Evolutionary conservation across 37 sponge, comb jelly and placozoan genomes (phyloP).

Genomic region (Theonella swinhoei): DNA sequence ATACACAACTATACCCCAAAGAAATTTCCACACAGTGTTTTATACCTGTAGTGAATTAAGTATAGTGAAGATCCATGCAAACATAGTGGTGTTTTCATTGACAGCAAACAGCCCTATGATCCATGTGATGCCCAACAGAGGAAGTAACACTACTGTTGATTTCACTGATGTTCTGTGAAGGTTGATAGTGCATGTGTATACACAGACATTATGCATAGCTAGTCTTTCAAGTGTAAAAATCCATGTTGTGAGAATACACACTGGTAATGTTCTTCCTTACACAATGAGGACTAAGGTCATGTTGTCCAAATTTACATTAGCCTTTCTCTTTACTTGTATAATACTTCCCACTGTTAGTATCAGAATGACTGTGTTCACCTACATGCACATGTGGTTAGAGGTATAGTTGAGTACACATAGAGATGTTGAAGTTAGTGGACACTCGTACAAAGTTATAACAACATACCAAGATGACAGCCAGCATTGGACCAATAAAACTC

Average conservation of each 20-base stretch:
- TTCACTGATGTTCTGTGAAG: constrained; percentile 13
- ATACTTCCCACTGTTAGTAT: constrained; percentile 8
- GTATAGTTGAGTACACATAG: neutral
- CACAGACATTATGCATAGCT: neutral
- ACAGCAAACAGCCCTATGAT: constrained; percentile 37
- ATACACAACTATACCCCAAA: neutral
- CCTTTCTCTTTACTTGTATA: neutral
- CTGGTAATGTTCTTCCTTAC: neutral
- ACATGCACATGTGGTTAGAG: too few species aligned
- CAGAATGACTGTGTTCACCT: constrained; percentile 37
- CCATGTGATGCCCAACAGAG: constrained; percentile 39
- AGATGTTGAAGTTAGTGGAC: too few species aligned
- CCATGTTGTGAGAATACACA: neutral
- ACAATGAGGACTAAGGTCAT: neutral
- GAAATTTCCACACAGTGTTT: too few species aligned
- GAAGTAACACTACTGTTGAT: neutral
- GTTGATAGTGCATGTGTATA: too few species aligned
- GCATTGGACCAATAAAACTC: constrained; percentile 53
- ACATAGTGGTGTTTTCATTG: neutral
- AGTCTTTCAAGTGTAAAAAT: neutral
- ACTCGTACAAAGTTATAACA: too few species aligned
- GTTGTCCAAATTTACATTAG: too few species aligned
- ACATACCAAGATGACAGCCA: constrained; percentile 49
- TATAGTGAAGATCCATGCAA: constrained; percentile 31
- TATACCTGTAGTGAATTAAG: constrained; percentile 40